Base-by-base conservation (phyloP, 2,888 invertebrate species). In the Leptinotarsa tumamoca region DNA sequence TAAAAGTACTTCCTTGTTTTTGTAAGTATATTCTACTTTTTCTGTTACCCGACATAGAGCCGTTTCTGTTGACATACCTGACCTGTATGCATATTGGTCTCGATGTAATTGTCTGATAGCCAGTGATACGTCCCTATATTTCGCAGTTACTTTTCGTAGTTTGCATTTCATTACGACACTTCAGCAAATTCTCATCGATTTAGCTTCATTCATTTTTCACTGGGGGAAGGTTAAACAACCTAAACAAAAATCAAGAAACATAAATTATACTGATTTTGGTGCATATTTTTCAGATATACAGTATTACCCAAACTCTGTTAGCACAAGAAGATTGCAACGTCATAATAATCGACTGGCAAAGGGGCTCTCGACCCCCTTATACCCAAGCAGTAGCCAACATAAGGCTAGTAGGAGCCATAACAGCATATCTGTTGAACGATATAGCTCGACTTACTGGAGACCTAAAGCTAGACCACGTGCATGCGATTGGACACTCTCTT, bases 371-470 rank as follows among this genome's bases (percentile, higher is more conserved):
- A 78, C 96, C 96, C 0, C 96, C 96, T 0, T 98, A 98, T 86
- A 94, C 95, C 0, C 96, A 97, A 87, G 97, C 98, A 0, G 96
- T 96, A 3, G 96, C 97, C 1, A 98, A 98, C 85, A 96, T 95
- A 23, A 90, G 97, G 70, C 90, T 98, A 17, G 93, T 97, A 1
- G 97, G 96, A 0, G 93, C 93, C 0, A 95, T 97, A 88, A 92
- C 95, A 0, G 96, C 95, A 0, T 93, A 95, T 87, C 89, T 97
- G 27, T 89, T 89, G 14, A 86, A 86, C 1, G 90, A 90, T 77
- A 81, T 90, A 33, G 87, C 90, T 17, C 84, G 87, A 70, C 81
- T 87, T 74, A 89, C 89, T 0, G 86, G 86, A n/a, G 79, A 88
- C 13, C 72, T 83, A 15, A 89, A 92, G 84, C 83, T 94, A 79